Evolutionary conservation across 2,888 invertebrate genomes (phyloP).

Genomic region (Leptinotarsa juncta): DNA sequence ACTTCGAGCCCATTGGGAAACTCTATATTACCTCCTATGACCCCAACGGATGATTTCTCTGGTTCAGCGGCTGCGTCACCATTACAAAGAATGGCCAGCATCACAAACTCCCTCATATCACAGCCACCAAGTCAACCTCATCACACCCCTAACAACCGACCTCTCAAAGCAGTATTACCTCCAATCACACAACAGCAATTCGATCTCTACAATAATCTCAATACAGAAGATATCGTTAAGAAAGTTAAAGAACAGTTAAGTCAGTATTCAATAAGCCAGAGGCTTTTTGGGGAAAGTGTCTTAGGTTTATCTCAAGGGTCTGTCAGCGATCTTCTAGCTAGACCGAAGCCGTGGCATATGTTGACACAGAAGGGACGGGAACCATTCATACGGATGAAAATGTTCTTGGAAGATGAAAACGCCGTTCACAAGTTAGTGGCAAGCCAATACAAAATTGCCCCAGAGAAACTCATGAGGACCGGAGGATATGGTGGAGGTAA

Average conservation of each 20-base stretch:
- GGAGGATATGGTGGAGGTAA: constrained; percentile 92
- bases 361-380: constrained; percentile 96
- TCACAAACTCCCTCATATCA: constrained; percentile 95
- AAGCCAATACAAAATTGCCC: constrained; percentile 97
- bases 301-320: constrained; percentile 96
- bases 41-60: constrained; percentile 82
- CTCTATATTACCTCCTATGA: constrained; percentile 86
- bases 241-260: constrained; percentile 95
- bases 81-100: constrained; percentile 96
- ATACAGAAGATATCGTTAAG: constrained; percentile 98
- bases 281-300: constrained; percentile 98
- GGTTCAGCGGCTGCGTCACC: constrained; percentile 90
- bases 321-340: constrained; percentile 94
- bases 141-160: constrained; percentile 85
- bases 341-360: constrained; percentile 99
- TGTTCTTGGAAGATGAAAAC: constrained; percentile 96
- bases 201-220: constrained; percentile 96
- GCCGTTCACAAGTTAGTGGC: constrained; percentile 95
- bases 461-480: constrained; percentile 96
- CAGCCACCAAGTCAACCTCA: constrained; percentile 89
- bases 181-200: constrained; percentile 99
- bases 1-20: constrained; percentile 88
- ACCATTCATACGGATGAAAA: constrained; percentile 97
- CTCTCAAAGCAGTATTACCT: constrained; percentile 94
- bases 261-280: constrained; percentile 96